Base-by-base conservation (phyloP, 1,140 invertebrate species). In the Drosophila repleta region DNA sequence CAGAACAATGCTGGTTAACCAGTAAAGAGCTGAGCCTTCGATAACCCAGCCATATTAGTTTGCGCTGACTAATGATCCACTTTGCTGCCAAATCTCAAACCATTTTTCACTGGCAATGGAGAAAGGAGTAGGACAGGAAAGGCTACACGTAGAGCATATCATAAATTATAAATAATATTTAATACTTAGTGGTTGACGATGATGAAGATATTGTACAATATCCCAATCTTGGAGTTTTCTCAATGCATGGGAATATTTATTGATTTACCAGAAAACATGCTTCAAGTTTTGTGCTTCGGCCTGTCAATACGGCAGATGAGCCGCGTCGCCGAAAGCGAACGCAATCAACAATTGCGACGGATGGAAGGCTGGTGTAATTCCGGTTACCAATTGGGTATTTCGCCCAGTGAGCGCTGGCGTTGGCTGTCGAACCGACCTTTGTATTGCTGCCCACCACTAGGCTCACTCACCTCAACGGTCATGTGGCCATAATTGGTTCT, bases 1-100 rank as follows among this genome's bases (percentile, higher is more conserved):
- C 52, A 6, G 15, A 17, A 21, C 45, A 71, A 75, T 10, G 37
- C n/a, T 45, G 21, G 41, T 57, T 45, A 43, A 39, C 43, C 29
- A 45, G 6, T 8, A 37, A 26, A 5, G 2, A 37, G 13, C 29
- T 48, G 26, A n/a, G 18, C 8, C 11, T n/a, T n/a, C 13, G 6
- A 13, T 46, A 26, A 10, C n/a, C 24, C 13, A 10, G 20, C 13
- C 20, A 11, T 24, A 46, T 45, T 58, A 18, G 21, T 15, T 21
- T 37, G 1, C n/a, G n/a, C 7, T 51, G 56, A 58, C 24, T 45
- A 29, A 35, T 37, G 6, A 29, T 51, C 13, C 13, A 29, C 24
- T 51, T 4, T 24, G 5, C n/a, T n/a, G 13, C 7, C 17, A 6
- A 24, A 41, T 24, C 11, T 20, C 6, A 15, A n/a, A 4, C 24